Percentiles rank a stretch among this genome's conserved stretches.
These are phyloP conservation scores for Esox lucius DNA, from an alignment of 2,797 vertebrate genomes.

Conservation along the genomic window DNA sequence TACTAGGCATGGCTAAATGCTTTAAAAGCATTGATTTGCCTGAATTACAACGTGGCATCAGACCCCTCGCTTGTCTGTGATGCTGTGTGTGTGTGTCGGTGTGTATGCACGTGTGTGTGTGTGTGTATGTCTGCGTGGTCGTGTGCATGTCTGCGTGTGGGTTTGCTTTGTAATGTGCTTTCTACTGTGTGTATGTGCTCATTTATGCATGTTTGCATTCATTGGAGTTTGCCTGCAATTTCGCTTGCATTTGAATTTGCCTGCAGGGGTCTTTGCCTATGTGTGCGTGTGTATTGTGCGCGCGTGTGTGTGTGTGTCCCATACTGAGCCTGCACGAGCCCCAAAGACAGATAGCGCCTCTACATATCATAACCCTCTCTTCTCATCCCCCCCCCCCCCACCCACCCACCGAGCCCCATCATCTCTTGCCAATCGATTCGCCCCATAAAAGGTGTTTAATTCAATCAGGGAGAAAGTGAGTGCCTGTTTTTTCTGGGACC, in stretches of 20 bases:
- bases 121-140: slow-evolving; percentile 3
- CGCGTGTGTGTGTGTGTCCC: slow-evolving; percentile 13
- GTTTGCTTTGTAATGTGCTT: neutral
- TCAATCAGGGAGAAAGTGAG: slow-evolving; percentile 96
- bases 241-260: too few relatives aligned
- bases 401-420: too few relatives aligned
- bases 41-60: slow-evolving; percentile 87
- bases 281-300: slow-evolving; percentile 14
- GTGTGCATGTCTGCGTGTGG: slow-evolving; percentile 14
- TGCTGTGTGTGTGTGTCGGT: slow-evolving; percentile 20
- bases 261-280: neutral
- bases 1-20: slow-evolving; percentile 89
- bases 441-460: slow-evolving; percentile 98
- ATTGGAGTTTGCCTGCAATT: too few relatives aligned
- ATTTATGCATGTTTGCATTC: too few relatives aligned
- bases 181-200: too few relatives aligned
- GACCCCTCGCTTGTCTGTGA: slow-evolving; percentile 64
- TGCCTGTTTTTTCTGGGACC: slow-evolving; percentile 91
- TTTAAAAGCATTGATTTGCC: slow-evolving; percentile 96
- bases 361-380: slow-evolving; percentile 75
- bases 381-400: slow-evolving; percentile 39
- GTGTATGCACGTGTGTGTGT: slow-evolving; percentile 17
- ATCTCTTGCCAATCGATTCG: slow-evolving; percentile 90
- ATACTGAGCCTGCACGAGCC: slow-evolving; percentile 56
- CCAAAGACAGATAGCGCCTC: slow-evolving; percentile 86